A percentile compares a stretch with the other conserved stretches of the same genome.
phyloP scores from a whole-genome alignment of 2,888 invertebrate species.

The Clanis bilineata region DNA sequence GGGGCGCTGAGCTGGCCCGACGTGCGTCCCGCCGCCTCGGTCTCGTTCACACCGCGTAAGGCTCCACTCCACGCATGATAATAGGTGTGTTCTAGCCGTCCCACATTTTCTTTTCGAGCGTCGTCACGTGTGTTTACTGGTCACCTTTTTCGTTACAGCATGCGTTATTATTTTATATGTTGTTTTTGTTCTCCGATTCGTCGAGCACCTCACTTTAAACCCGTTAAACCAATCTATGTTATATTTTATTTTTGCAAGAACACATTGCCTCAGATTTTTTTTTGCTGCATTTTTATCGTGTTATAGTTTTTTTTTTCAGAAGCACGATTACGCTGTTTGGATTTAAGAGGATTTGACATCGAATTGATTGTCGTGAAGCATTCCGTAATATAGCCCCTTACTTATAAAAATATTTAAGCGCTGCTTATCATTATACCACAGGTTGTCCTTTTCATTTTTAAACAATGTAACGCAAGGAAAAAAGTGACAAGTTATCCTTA shows the following conservation, averaged over 20 bases:
- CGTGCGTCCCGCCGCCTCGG: slow-evolving; percentile 38
- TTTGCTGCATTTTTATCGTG: neutral
- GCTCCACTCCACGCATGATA: slow-evolving; percentile 65
- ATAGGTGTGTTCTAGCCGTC: slow-evolving; percentile 71
- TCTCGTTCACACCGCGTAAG: slow-evolving; percentile 54
- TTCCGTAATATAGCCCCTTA: too few relatives aligned
- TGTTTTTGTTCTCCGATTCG: slow-evolving; percentile 15
- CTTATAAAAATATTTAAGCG: too few relatives aligned
- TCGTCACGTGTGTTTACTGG: slow-evolving; percentile 26
- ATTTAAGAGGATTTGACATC: neutral
- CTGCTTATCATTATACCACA: too few relatives aligned
- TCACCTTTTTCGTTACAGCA: slow-evolving; percentile 49
- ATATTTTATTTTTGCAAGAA: slow-evolving; percentile 7
- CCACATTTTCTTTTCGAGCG: slow-evolving; percentile 36
- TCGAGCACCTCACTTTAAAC: neutral
- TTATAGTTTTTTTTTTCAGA: neutral
- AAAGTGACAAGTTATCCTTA: too few relatives aligned
- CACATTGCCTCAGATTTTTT: neutral
- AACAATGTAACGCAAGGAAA: too few relatives aligned
- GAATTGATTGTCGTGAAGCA: too few relatives aligned
- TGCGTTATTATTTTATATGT: slow-evolving; percentile 25
- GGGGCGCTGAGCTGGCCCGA: slow-evolving; percentile 59
- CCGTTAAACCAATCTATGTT: neutral
- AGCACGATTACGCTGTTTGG: neutral
- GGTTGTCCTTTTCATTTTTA: too few relatives aligned